Base-by-base conservation (phyloP, 2,888 invertebrate genomes). In the Torymus aiolomorphi region DNA sequence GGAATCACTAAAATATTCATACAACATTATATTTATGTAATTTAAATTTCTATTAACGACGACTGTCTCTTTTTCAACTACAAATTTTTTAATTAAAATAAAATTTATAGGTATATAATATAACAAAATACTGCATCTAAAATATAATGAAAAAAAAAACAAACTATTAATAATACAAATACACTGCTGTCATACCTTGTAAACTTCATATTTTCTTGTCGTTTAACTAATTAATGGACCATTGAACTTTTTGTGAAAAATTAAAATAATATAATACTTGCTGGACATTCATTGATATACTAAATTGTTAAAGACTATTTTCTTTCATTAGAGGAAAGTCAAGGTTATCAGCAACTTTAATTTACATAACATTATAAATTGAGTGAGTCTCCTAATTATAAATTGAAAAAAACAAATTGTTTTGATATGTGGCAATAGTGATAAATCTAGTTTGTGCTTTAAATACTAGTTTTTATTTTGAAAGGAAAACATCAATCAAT, bases 121-220 rank as follows among this genome's bases (percentile, higher is more conserved):
- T 66, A 59, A 67, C 24, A 76, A 72, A 72, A 67, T 66, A 65
- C 63, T 59, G n/a, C 20, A 65, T 62, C 59, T 79, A 70, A 67
- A 16, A 56, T 66, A 66, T 59, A 75, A 56, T 51, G 63, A 49
- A 52, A 63, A 71, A 24, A 66, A n/a, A 56, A 42, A 42, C 5
- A 42, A 42, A 42, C 42, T 42, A 56, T 77, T 56, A 63, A 54
- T 42, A 65, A 57, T 63, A 54, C 42, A 79, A 75, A 42, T 79
- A 54, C 52, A 76, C 57, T 62, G 71, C 70, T 74, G 59, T 67
- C 80, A 75, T 81, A 81, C 78, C 80, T 81, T 81, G 80, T 59
- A 54, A 75, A 74, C 69, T 71, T 81, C 78, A 81, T 80, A 73
- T 72, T 70, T 76, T 74, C 80, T 77, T 70, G 80, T 56, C 56